Conservation (phyloP, 2,888 invertebrate genomes). For the Boloria euphrosyne region DNA sequence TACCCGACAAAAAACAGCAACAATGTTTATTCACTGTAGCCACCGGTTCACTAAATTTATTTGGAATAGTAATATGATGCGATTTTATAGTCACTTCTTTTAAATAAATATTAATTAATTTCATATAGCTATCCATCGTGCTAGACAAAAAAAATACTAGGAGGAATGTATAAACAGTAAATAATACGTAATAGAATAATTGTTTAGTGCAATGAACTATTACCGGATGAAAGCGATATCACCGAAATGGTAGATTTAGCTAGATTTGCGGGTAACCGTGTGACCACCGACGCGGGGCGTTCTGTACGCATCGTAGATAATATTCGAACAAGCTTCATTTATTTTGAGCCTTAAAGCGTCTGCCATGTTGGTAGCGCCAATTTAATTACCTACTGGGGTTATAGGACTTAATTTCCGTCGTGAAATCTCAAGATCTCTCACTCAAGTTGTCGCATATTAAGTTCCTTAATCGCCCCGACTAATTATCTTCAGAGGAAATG, state of each 20-base stretch:
- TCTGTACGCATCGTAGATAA: constrained; percentile 43
- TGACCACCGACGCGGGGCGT: constrained; percentile 37
- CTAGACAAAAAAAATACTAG: not conserved
- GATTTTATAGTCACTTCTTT: constrained; percentile 26
- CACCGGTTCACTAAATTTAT: constrained; percentile 32
- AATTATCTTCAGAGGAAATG: constrained; percentile 33
- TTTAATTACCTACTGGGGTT: constrained; percentile 55
- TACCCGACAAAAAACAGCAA: constrained; percentile 51
- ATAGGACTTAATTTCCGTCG: constrained; percentile 50
- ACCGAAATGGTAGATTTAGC: constrained; percentile 39
- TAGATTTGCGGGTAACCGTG: constrained; percentile 46
- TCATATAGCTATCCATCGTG: not conserved
- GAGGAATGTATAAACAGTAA: no score
- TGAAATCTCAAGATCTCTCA: constrained; percentile 45
- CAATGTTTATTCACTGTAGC: constrained; percentile 48
- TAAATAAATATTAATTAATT: not conserved
- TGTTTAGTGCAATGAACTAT: constrained; percentile 13
- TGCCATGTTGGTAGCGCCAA: constrained; percentile 49
- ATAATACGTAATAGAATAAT: no score
- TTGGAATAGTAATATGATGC: constrained; percentile 31
- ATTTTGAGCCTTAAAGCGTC: constrained; percentile 45
- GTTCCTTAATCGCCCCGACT: constrained; percentile 40
- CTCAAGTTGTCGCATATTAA: constrained; percentile 44
- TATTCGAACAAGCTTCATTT: constrained; percentile 52
- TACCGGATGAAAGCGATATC: constrained; percentile 24